phyloP scores from a whole-genome alignment of 2,888 invertebrate genomes.

The Dynastes grantii region DNA sequence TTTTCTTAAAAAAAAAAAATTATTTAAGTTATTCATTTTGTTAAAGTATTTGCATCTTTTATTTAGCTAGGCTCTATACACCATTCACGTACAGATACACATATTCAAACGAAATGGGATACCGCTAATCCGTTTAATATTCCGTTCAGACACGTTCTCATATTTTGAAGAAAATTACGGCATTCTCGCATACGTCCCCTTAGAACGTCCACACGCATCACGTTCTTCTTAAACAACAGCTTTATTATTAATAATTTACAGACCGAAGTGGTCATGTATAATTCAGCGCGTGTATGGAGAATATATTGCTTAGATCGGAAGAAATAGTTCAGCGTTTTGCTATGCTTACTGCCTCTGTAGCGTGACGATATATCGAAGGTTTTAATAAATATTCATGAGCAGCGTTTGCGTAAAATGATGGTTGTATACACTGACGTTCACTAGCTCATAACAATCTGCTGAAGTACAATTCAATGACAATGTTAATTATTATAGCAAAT shows the following conservation, averaged over 20 bases:
- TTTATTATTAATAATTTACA: conserved; percentile 36
- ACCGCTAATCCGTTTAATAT: conserved; percentile 1
- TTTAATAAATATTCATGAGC: conserved; percentile 30
- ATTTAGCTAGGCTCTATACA: too few species aligned
- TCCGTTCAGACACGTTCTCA: background rate
- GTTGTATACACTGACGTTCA: too few species aligned
- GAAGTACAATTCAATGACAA: too few species aligned
- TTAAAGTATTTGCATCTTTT: too few species aligned
- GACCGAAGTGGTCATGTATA: conserved; percentile 20
- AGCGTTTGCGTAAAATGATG: background rate
- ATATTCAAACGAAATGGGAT: too few species aligned
- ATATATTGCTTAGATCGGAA: conserved; percentile 16
- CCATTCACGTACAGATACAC: too few species aligned
- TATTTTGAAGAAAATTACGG: conserved; percentile 27
- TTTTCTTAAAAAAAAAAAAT: too few species aligned
- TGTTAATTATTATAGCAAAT: too few species aligned
- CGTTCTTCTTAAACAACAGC: conserved; percentile 22
- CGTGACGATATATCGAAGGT: conserved; percentile 9
- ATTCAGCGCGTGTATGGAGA: conserved; percentile 24
- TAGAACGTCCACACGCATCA: background rate
- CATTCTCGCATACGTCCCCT: conserved; percentile 10
- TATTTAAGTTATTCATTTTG: too few species aligned
- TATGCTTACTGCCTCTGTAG: background rate
- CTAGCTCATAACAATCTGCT: too few species aligned
- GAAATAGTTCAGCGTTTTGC: background rate